phyloP scores from a whole-genome alignment of 2,113 vertebrate genomes.

The Pseudonaja textilis region DNA sequence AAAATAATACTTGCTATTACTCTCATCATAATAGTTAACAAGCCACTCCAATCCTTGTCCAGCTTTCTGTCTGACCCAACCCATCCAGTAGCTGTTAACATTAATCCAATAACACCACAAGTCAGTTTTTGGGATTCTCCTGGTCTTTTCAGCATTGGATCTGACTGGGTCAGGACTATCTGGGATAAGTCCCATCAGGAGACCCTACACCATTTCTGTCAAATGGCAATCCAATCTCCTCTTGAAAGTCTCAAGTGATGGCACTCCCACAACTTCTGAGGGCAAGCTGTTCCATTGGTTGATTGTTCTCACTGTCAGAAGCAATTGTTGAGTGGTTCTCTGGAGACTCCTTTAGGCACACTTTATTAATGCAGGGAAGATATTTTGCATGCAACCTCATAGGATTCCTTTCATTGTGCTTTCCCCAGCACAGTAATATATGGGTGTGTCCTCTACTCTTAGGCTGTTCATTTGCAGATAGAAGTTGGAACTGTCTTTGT shows the following conservation, averaged over 20 bases:
- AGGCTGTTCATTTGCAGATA: not conserved
- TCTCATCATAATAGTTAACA: rapidly evolving
- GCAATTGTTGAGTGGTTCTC: not conserved
- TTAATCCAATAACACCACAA: not conserved
- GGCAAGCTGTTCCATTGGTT: too few relatives aligned
- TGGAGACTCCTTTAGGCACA: not conserved
- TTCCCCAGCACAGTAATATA: not conserved
- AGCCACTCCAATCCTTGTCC: not conserved
- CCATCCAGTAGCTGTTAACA: not conserved
- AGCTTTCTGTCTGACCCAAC: not conserved
- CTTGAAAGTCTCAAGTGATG: too few relatives aligned
- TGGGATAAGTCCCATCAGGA: too few relatives aligned
- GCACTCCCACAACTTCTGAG: too few relatives aligned
- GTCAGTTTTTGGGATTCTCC: too few relatives aligned
- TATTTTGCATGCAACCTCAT: not conserved
- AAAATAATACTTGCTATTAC: not conserved
- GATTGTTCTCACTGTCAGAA: too few relatives aligned
- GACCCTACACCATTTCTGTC: too few relatives aligned
- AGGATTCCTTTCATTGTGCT: not conserved
- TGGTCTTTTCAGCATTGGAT: too few relatives aligned
- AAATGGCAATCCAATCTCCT: too few relatives aligned
- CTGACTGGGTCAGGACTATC: too few relatives aligned
- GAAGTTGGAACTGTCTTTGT: not conserved
- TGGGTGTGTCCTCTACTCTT: not conserved
- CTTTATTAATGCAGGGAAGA: not conserved